These are phyloP conservation scores for Horisme vitalbata DNA, from an alignment of 2,888 invertebrate species.

Conservation along the genomic window DNA sequence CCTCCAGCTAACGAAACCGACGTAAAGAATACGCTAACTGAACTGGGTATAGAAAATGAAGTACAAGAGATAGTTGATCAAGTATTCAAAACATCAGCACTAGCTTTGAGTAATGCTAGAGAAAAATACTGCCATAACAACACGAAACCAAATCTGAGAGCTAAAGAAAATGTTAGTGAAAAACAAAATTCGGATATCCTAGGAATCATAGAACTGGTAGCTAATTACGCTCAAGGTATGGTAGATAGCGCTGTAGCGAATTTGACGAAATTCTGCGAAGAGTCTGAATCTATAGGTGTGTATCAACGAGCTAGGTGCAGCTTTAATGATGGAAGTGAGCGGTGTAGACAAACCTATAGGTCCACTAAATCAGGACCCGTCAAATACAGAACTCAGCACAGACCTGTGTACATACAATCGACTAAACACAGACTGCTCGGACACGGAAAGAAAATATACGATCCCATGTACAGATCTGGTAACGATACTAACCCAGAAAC, in stretches of 20 bases:
- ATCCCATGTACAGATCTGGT: slow-evolving; percentile 7
- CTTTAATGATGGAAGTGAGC: slow-evolving; percentile 14
- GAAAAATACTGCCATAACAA: slow-evolving; percentile 54
- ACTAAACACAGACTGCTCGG: slow-evolving; percentile 40
- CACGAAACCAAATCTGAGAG: slow-evolving; percentile 20
- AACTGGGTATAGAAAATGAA: slow-evolving; percentile 51
- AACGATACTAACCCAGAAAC: slow-evolving; percentile 11
- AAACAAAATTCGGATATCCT: slow-evolving; percentile 38
- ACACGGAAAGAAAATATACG: not conserved
- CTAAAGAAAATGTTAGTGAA: not conserved
- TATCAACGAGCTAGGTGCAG: slow-evolving; percentile 44
- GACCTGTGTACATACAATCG: slow-evolving; percentile 43
- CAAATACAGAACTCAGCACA: slow-evolving; percentile 47
- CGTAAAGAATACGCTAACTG: slow-evolving; percentile 31
- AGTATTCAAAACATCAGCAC: slow-evolving; percentile 46
- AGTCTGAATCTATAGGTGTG: slow-evolving; percentile 38
- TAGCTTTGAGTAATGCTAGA: slow-evolving; percentile 52
- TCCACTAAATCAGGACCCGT: slow-evolving; percentile 51
- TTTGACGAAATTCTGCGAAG: slow-evolving; percentile 52
- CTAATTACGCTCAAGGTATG: slow-evolving; percentile 43
- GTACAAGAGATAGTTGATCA: slow-evolving; percentile 50
- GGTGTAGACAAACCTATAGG: slow-evolving; percentile 37
- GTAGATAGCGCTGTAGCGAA: slow-evolving; percentile 47
- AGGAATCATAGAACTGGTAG: slow-evolving; percentile 46
- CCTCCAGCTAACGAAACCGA: slow-evolving; percentile 45